Evolutionary conservation across 1,140 invertebrate species (phyloP), one percentile per base, ranked within the genome.

Genomic region (Sitophilus oryzae): DNA sequence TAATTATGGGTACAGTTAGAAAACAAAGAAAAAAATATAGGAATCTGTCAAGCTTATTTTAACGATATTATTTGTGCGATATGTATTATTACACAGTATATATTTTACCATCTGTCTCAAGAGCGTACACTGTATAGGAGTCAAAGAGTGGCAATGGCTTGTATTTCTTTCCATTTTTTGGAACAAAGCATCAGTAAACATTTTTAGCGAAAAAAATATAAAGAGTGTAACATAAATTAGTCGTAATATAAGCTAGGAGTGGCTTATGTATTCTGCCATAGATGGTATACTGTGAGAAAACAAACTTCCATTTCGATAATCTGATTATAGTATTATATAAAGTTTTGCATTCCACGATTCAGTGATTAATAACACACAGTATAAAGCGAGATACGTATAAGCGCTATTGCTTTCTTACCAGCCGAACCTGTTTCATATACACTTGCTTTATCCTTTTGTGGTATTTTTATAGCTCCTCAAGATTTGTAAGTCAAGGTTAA

Each of bases 401-500:
- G 22, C 10, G 18, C 21, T 25, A 25, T 51, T 43, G 42, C 49
- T 51, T 51, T 51, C 20, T 4, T 19, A 8, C 11, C 18, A 16
- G 19, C 22, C 37, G 19, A 51, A 51, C 49, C 40, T 51, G 49
- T 51, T 51, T 43, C 14, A 35, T 23, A 30, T 43, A 51, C 49
- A 51, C 49, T 51, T 51, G 49, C 38, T 25, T 48, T 51, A 51
- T 22, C 30, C 47, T 37, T 47, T 49, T 37, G 18, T 49, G 18
- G 34, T 40, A 49, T 49, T 46, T 46, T 46, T 46, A 46, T 9
- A 23, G 22, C 44, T 49, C 11, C 15, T 23, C 23, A 49, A 21
- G 36, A n/a, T 18, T 41, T 42, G 49, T 51, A 23, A 51, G 49
- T 51, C 49, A 51, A 51, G 49, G 49, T 51, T 51, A 42, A 41